These are phyloP conservation scores for Platorchestia sp. DNA, from an alignment of 1,140 invertebrate genomes.

Conservation along the genomic window DNA sequence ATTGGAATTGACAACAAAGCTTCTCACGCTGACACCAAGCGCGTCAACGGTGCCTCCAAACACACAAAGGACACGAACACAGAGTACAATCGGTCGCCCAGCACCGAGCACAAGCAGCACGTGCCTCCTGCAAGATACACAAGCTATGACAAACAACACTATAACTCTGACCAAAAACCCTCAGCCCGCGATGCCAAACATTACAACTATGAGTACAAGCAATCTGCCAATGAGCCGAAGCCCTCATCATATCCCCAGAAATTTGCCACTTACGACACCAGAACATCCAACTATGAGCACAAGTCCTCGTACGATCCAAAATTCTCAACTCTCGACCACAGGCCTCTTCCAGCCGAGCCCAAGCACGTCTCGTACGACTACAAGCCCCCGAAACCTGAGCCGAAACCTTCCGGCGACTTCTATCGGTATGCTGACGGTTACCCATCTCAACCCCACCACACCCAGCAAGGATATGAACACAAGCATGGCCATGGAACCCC, in stretches of 20 bases:
- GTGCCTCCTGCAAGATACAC: conserved; percentile 4
- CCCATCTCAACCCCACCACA: conserved; percentile 18
- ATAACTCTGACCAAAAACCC: not conserved
- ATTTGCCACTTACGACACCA: conserved; percentile 41
- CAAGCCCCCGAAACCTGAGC: conserved; percentile 18
- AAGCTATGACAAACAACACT: conserved; percentile 32
- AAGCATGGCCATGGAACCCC: conserved; percentile 52
- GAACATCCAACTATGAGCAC: conserved; percentile 27
- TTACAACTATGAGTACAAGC: conserved; percentile 37
- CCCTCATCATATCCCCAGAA: conserved; percentile 17
- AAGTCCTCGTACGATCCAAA: conserved; percentile 10
- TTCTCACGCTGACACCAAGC: conserved; percentile 31
- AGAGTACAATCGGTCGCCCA: conserved; percentile 4
- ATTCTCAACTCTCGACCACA: conserved; percentile 40
- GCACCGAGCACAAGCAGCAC: conserved; percentile 11
- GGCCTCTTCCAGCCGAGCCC: conserved; percentile 46
- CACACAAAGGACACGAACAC: not conserved
- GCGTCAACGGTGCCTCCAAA: not conserved
- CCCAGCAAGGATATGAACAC: conserved; percentile 19
- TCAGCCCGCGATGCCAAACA: conserved; percentile 1
- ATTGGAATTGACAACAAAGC: conserved; percentile 47
- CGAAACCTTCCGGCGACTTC: not conserved
- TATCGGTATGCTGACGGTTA: conserved; percentile 8
- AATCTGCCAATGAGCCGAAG: not conserved
- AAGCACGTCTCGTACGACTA: conserved; percentile 49